phyloP scores from a whole-genome alignment of 2,888 invertebrate genomes.

The Perizoma flavofasciatum region DNA sequence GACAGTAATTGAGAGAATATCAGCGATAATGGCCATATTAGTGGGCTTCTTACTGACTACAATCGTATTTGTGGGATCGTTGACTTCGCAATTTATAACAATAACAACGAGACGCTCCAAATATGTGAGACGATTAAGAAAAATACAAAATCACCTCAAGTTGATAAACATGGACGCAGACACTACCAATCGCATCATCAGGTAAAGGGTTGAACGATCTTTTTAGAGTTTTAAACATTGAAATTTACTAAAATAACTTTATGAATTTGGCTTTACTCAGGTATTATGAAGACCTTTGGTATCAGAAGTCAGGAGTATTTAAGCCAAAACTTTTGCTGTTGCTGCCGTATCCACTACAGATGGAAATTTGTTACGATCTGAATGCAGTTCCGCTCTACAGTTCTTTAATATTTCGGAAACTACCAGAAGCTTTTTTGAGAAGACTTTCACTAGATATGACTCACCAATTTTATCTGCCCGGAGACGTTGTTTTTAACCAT shows the following conservation, averaged over 20 bases:
- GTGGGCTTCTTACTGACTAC: slow-evolving; percentile 76
- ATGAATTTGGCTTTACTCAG: slow-evolving; percentile 42
- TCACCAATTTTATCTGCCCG: slow-evolving; percentile 80
- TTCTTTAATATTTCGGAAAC: slow-evolving; percentile 78
- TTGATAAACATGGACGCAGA: slow-evolving; percentile 71
- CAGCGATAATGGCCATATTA: slow-evolving; percentile 65
- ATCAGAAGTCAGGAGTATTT: slow-evolving; percentile 78
- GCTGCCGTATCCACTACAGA: slow-evolving; percentile 76
- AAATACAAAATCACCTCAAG: slow-evolving; percentile 72
- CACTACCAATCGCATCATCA: slow-evolving; percentile 69
- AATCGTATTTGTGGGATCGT: slow-evolving; percentile 77
- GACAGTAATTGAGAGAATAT: slow-evolving; percentile 67
- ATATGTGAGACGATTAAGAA: slow-evolving; percentile 69
- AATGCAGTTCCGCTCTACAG: slow-evolving; percentile 79
- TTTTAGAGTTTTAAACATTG: neutral
- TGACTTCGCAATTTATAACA: slow-evolving; percentile 79
- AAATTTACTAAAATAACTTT: slow-evolving; percentile 11
- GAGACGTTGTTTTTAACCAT: slow-evolving; percentile 78
- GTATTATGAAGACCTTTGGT: slow-evolving; percentile 81
- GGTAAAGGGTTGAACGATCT: slow-evolving; percentile 48
- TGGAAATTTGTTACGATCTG: slow-evolving; percentile 80
- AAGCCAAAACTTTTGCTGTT: slow-evolving; percentile 68
- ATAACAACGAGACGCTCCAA: slow-evolving; percentile 73
- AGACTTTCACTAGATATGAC: slow-evolving; percentile 78
- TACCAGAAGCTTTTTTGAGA: slow-evolving; percentile 80